These are phyloP conservation scores for Tragelaphus scriptus DNA, from an alignment of 2,113 vertebrate genomes.

Conservation along the genomic window DNA sequence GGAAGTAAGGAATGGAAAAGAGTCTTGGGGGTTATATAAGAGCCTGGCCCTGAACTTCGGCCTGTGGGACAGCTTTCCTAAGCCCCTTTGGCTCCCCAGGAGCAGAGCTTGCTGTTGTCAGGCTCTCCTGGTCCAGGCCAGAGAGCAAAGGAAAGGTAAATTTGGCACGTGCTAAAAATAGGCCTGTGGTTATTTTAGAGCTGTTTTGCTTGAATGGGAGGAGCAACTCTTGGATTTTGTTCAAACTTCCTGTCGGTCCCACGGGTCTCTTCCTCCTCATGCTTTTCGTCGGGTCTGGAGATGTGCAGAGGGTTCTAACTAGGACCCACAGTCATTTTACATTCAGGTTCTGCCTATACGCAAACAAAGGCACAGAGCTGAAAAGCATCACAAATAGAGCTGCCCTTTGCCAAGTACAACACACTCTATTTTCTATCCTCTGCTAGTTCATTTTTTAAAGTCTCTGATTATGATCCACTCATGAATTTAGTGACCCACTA, in stretches of 20 bases:
- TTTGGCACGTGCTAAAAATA: constrained; percentile 50
- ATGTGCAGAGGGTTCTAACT: background rate
- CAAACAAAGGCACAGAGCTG: background rate
- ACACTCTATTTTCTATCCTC: background rate
- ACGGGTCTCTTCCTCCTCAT: background rate
- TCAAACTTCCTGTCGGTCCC: constrained; percentile 23
- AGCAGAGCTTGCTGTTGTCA: background rate
- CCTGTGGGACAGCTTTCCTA: background rate
- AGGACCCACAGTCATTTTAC: background rate
- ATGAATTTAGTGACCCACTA: background rate
- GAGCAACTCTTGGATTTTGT: constrained; percentile 34
- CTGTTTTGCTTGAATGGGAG: constrained; percentile 22
- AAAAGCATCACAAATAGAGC: background rate
- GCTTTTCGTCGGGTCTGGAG: background rate
- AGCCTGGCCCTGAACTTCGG: background rate
- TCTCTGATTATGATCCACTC: background rate
- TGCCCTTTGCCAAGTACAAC: background rate
- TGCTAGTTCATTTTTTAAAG: background rate
- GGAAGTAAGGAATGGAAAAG: background rate
- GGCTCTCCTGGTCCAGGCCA: background rate
- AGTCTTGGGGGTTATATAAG: background rate
- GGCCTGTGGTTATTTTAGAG: constrained; percentile 14
- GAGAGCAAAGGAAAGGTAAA: constrained; percentile 53
- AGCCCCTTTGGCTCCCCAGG: background rate
- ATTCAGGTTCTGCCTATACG: background rate